Evolutionary conservation across 2,797 vertebrate species (phyloP).

Genomic region (Cossypha caffra): DNA sequence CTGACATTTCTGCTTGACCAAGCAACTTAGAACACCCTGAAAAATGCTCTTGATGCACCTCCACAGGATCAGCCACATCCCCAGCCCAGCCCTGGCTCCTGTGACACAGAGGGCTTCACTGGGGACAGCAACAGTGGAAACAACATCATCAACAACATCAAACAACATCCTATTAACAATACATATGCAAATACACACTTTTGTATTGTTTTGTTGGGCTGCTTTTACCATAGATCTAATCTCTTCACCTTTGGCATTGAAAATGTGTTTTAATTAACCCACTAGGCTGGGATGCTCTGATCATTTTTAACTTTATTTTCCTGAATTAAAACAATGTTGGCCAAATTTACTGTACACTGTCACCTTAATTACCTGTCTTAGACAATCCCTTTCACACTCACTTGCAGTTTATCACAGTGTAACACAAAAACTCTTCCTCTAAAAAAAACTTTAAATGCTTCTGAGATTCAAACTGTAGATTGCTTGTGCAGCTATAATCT

Average conservation of each 20-base stretch:
- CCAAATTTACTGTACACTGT: slow-evolving; percentile 41
- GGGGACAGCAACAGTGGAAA: neutral
- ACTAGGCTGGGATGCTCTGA: neutral
- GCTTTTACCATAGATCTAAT: slow-evolving; percentile 30
- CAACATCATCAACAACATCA: neutral
- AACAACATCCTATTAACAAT: rapidly evolving
- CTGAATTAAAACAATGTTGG: slow-evolving; percentile 58
- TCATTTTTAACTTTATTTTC: slow-evolving; percentile 56
- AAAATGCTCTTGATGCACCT: neutral
- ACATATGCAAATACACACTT: neutral
- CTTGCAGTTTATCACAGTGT: slow-evolving; percentile 29
- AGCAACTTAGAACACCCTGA: neutral
- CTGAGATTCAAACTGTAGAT: slow-evolving; percentile 66
- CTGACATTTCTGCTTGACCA: neutral
- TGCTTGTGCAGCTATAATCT: slow-evolving; percentile 78
- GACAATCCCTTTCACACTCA: slow-evolving; percentile 30
- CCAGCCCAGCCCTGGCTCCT: neutral
- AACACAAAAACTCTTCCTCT: slow-evolving; percentile 72
- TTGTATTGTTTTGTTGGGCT: neutral
- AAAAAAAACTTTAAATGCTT: slow-evolving; percentile 73
- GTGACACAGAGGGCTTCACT: neutral
- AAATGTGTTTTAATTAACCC: slow-evolving; percentile 60
- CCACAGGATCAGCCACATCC: rapidly evolving
- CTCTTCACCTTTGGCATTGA: slow-evolving; percentile 15
- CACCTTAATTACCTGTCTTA: slow-evolving; percentile 61